Percentiles rank a stretch among this genome's conserved stretches.
Conservation (phyloP, 1,140 invertebrate genomes). For the Trachelipus rathkii region DNA sequence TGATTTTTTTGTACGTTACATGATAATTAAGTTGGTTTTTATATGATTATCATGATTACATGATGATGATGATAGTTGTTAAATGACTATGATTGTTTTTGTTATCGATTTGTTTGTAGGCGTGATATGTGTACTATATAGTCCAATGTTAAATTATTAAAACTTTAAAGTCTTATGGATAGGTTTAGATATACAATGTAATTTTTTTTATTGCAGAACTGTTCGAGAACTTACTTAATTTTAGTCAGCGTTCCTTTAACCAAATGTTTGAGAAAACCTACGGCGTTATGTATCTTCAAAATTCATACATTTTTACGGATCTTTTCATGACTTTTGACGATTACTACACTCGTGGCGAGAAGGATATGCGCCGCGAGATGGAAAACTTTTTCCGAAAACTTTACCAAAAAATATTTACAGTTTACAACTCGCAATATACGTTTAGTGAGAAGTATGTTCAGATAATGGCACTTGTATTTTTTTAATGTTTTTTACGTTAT, state of each 20-base stretch:
- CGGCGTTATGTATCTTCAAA: slow-evolving; percentile 89
- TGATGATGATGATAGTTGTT: too few relatives aligned
- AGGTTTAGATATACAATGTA: too few relatives aligned
- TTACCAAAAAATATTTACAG: slow-evolving; percentile 93
- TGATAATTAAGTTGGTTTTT: too few relatives aligned
- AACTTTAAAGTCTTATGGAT: too few relatives aligned
- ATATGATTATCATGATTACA: too few relatives aligned
- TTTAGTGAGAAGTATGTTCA: slow-evolving; percentile 74
- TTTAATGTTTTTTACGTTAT: too few relatives aligned
- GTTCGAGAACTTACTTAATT: slow-evolving; percentile 75
- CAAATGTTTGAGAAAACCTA: slow-evolving; percentile 92
- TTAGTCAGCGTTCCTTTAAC: slow-evolving; percentile 80
- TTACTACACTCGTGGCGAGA: slow-evolving; percentile 78
- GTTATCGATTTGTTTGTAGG: too few relatives aligned
- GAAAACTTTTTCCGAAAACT: slow-evolving; percentile 88
- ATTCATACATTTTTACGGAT: slow-evolving; percentile 85
- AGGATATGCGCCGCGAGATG: slow-evolving; percentile 78
- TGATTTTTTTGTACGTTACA: too few relatives aligned
- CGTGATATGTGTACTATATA: too few relatives aligned
- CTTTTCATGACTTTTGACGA: slow-evolving; percentile 84
- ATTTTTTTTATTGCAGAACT: slow-evolving; percentile 62
- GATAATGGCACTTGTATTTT: neutral
- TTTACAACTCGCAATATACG: slow-evolving; percentile 82
- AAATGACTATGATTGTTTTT: too few relatives aligned
- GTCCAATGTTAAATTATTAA: too few relatives aligned